Conservation (phyloP, 2,797 vertebrate species). For the Pantherophis vulpinus region DNA sequence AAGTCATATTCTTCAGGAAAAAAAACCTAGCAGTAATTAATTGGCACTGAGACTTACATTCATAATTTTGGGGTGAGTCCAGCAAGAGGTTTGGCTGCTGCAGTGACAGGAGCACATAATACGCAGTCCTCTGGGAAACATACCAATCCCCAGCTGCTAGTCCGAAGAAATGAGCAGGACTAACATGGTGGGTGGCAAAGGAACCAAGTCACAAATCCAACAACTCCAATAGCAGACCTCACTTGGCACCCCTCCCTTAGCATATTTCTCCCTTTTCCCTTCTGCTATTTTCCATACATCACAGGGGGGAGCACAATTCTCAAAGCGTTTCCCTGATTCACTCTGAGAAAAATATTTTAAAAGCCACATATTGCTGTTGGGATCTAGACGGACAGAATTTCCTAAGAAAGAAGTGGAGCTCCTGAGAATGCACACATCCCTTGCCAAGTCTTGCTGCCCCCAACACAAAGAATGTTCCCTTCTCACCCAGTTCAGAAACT, state of each 20-base stretch:
- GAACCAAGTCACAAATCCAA: background rate
- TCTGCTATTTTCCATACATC: background rate
- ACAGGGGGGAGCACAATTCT: background rate
- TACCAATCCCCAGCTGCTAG: background rate
- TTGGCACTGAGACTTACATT: background rate
- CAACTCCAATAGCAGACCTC: background rate
- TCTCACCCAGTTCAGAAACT: background rate
- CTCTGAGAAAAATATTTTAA: background rate
- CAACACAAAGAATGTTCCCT: background rate
- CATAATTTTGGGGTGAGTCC: background rate
- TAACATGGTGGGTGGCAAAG: background rate
- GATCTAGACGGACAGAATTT: background rate
- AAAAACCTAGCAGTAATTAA: background rate
- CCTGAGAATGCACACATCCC: background rate
- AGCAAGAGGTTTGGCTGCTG: background rate
- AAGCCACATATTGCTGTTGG: background rate
- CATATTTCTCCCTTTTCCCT: background rate
- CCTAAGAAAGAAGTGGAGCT: background rate
- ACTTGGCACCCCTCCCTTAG: background rate
- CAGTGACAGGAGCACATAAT: background rate
- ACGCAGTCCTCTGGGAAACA: background rate
- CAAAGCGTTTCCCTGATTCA: background rate
- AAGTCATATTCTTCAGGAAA: background rate
- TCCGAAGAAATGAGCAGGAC: background rate
- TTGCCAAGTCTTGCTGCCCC: background rate